Evolutionary conservation across 2,888 invertebrate genomes (phyloP), one percentile per base, ranked within the genome.

Genomic region (Megalurothrips usitatus): DNA sequence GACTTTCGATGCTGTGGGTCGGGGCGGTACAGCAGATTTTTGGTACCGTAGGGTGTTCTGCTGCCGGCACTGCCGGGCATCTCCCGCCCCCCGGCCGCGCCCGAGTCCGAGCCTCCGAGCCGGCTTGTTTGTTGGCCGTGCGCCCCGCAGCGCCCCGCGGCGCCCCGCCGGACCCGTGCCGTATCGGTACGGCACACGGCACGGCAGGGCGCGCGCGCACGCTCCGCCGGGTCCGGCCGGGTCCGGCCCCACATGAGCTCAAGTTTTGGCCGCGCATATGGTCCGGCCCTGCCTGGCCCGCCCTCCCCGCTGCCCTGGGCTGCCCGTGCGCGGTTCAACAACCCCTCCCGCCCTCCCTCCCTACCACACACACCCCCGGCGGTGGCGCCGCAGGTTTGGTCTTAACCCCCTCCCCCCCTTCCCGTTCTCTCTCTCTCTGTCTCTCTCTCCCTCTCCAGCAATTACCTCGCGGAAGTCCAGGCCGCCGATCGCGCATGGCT

Each of bases 381-480:
- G 58, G 34, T 43, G 34, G 34, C 34, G 34, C 34, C 34, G 34
- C 34, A 43, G 58, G 58, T 19, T 58, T 17, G 14, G 6, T 58
- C 58, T 17, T 17, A 2, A 3, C 52, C 52, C 52, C 14, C 52
- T 19, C 52, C 49, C 10, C 49, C 49, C 49, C 49, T 9, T 12
- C 63, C 19, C 63, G 63, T 19, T 6, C 19, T 19, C 14, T 19
- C 63, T 19, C 63, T 11, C 63, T 19, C 63, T 19, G 63, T n/a
- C 63, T n/a, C 63, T 17, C 63, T n/a, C 63, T n/a, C 14, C 14
- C 58, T 19, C 58, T 17, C 58, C 14, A 58, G 58, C 58, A 58
- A 58, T 58, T 58, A 58, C 58, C 58, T 58, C 58, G 58, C 58
- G 58, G 58, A 58, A 58, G 58, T 58, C 58, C 58, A 58, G 58